Conservation (phyloP, 92 coral and sea anemone species). For the Nematostella vectensis region DNA sequence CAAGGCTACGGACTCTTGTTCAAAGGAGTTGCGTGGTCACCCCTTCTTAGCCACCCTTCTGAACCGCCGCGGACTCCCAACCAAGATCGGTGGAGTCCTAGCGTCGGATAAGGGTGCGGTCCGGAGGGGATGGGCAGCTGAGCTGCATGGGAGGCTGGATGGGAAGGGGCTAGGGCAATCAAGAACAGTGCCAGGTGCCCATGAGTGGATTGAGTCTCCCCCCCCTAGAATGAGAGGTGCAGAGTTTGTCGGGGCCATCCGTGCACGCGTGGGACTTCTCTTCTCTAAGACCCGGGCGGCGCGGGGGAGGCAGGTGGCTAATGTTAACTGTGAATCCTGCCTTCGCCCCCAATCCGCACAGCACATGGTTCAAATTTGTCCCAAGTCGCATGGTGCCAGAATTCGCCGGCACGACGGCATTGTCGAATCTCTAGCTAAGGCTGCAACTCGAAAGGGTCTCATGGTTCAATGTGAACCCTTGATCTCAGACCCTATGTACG, state of each 20-base stretch:
- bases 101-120: constrained; percentile 14
- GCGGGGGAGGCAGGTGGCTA: constrained; percentile 8
- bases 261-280: constrained; percentile 11
- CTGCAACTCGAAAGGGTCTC: no score
- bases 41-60: no score
- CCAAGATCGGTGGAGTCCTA: constrained; percentile 1
- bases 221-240: constrained; percentile 8
- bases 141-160: constrained; percentile 4
- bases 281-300: constrained; percentile 8
- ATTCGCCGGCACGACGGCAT: no score
- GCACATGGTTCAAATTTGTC: no score
- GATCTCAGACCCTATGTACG: no score
- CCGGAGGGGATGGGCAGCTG: constrained; percentile 5
- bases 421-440: no score
- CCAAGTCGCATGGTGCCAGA: no score
- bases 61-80: no score
- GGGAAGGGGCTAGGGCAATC: constrained; percentile 5
- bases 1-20: neutral
- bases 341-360: no score
- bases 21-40: no score
- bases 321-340: constrained; percentile 12
- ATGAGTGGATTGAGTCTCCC: constrained; percentile 11
- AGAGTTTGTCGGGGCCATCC: constrained; percentile 7
- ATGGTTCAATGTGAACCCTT: no score
- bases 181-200: neutral